Base-by-base conservation (phyloP, 2,888 invertebrate genomes). In the Spilosoma lubricipeda region DNA sequence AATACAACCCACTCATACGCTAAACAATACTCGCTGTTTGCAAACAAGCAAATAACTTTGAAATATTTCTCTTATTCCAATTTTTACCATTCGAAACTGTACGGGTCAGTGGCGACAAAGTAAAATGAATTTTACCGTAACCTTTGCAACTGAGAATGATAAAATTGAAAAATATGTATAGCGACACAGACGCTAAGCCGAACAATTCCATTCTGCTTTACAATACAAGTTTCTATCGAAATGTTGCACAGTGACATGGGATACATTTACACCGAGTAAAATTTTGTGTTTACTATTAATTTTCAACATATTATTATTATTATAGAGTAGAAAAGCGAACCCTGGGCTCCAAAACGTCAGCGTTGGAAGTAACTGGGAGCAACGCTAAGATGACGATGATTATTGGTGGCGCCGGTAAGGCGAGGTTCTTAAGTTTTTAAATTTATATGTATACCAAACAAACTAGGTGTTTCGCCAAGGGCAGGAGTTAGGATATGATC, bases 141-240 rank as follows among this genome's bases (percentile, higher is more conserved):
- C 79, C 83, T 79, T 85, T 78, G 77, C 69, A 73, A 83, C 82
- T 80, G 83, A 80, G 78, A 84, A 84, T 82, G 82, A 82, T 83
- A 84, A 87, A 88, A 90, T 90, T 88, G 90, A 84, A 89, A 89
- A 89, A 88, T 89, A 85, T 87, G 86, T 86, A 87, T 84, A 82
- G 79, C 77, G 76, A 73, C 78, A 75, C 74, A 74, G 77, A 71
- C 72, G 77, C 77, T 73, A 79, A 77, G 81, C 77, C 77, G 78
- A 85, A 82, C 87, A 86, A 89, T 89, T 85, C 89, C 82, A 86
- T 87, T 86, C 78, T 83, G 82, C 82, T 82, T 87, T 84, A 87
- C 87, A 88, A 88, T 88, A 86, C 86, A 85, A 87, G 78, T 87
- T 86, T 85, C 87, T 83, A 80, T 82, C 82, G 81, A 79, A 82